Evolutionary conservation across 2,797 vertebrate species (phyloP).

Genomic region (Microhierax caerulescens): DNA sequence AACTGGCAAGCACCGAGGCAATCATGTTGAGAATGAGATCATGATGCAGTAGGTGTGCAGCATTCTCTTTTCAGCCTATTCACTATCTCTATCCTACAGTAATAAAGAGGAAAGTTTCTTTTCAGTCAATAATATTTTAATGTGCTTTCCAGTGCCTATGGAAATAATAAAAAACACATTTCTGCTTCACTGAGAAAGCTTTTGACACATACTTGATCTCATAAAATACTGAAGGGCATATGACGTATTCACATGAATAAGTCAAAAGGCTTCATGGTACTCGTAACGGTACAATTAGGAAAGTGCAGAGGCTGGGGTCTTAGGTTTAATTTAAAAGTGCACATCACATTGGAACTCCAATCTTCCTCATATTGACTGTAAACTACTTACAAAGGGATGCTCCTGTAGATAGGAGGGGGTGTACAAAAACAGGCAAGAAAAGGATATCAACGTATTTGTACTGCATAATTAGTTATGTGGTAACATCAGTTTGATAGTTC

Average conservation of each 20-base stretch:
- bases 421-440: neutral
- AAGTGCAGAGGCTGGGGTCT: neutral
- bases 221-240: conserved; percentile 20
- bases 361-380: neutral
- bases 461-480: neutral
- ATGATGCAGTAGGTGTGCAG: conserved; percentile 62
- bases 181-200: conserved; percentile 16
- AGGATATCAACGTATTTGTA: neutral
- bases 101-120: conserved; percentile 8
- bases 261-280: neutral
- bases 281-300: neutral
- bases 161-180: conserved; percentile 17
- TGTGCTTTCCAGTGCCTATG: neutral
- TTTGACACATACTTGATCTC: conserved; percentile 4
- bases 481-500: conserved; percentile 13
- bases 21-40: conserved; percentile 63
- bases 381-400: neutral
- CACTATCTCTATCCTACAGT: neutral
- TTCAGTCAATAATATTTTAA: conserved; percentile 12
- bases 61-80: conserved; percentile 41
- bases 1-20: conserved; percentile 5
- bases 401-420: neutral
- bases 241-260: conserved; percentile 1
- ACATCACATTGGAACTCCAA: neutral
- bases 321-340: neutral